phyloP scores from a whole-genome alignment of 2,797 vertebrate species.

The Micromesistius poutassou region DNA sequence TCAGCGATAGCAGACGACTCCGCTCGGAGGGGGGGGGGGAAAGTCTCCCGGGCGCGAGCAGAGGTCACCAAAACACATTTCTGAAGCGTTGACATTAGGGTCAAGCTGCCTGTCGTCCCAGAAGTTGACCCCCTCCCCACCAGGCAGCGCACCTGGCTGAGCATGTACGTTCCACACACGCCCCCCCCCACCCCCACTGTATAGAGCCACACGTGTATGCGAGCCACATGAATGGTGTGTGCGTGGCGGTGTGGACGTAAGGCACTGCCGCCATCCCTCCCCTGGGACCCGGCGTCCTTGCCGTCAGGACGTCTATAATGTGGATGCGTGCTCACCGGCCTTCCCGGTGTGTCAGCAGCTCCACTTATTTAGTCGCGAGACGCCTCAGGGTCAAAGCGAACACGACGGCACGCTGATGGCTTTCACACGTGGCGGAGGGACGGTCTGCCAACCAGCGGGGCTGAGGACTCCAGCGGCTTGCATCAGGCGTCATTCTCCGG shows the following conservation, averaged over 20 bases:
- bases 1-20: background rate
- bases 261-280: conserved; percentile 61
- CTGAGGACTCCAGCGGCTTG: background rate
- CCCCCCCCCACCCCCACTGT: conserved; percentile 12
- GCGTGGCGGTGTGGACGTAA: conserved; percentile 68
- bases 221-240: conserved; percentile 54
- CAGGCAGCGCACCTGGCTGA: conserved; percentile 21
- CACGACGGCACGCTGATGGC: background rate
- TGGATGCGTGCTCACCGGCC: conserved; percentile 22
- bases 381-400: conserved; percentile 1
- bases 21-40: too few relatives aligned
- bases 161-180: conserved; percentile 47
- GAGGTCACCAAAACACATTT: background rate
- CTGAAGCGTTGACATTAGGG: background rate
- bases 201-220: conserved; percentile 48
- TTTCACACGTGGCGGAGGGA: background rate
- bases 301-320: conserved; percentile 68
- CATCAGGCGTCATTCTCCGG: background rate
- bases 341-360: background rate
- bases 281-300: conserved; percentile 69
- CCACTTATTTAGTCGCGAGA: background rate
- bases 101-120: background rate
- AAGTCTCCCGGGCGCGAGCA: background rate
- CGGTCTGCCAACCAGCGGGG: background rate
- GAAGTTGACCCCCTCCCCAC: conserved; percentile 1